Base-by-base conservation (phyloP, 2,113 vertebrate species). In the Cyrtonyx montezumae region DNA sequence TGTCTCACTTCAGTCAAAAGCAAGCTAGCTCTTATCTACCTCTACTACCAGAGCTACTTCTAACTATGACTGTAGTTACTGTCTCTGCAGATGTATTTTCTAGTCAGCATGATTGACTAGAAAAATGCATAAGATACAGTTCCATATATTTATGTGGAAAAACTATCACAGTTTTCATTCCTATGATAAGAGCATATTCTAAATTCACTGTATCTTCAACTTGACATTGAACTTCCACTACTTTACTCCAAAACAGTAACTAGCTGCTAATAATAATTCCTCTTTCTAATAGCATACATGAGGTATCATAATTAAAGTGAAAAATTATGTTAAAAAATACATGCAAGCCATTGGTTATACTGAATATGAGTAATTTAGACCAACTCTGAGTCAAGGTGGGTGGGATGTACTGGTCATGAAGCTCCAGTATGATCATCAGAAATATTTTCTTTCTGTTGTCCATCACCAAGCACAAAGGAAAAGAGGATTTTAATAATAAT, bases 221-320 rank as follows among this genome's bases (percentile, higher is more conserved):
- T 65, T 82, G 32, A 82, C 63, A 74, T 65, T 96, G 93, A 94
- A 92, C 69, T 92, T 81, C 59, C 89, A 59, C 82, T 92, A 40
- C 45, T 94, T 96, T 88, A 66, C 37, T 94, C 45, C 53, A 94
- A 96, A 97, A 77, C 66, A 49, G 43, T 51, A 36, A 16, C 91
- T 88, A 95, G 81, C 67, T 82, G 61, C 62, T 91, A 91, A 6
- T 18, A 63, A 94, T 59, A 1, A 86, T 93, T 95, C 62, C 30
- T 94, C 26, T 53, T 92, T 97, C 95, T 95, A 61, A 76, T 88
- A 91, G 68, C 20, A 83, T 73, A 70, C 96, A 92, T 91, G 51
- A 94, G 36, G n/a, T 49, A 74, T 92, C 85, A 89, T 81, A 93
- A 92, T 96, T 49, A 96, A 87, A 93, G 61, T 73, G 58, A 85